Base-by-base conservation (phyloP, 1,140 invertebrate genomes). In the Ceratitis capitata region DNA sequence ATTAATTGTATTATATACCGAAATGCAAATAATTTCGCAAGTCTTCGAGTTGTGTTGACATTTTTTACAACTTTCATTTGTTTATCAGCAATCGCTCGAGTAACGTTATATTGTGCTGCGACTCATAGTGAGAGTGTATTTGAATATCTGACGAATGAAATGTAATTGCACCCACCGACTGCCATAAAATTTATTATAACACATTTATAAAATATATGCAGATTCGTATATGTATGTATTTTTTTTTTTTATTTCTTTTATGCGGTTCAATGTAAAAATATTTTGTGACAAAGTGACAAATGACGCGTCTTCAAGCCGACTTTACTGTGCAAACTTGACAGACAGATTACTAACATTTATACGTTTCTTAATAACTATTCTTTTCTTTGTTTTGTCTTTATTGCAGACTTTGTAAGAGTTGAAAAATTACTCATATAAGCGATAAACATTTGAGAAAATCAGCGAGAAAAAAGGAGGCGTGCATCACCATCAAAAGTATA, bases 51-150 rank as follows among this genome's bases (percentile, higher is more conserved):
- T 69, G n/a, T 1, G 16, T 35, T 69, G 4, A 39, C 16, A 35
- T 39, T 39, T 69, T 35, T 35, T 69, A 69, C 29, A 69, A 69
- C 61, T 69, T 69, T 69, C 61, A 69, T 69, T 69, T 39, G 61
- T 69, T 69, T 69, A 69, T 69, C 61, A 39, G 16, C 61, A 4
- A 69, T 69, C 32, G 6, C 35, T 6, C 32, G 12, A 6, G 61
- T 12, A 69, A 69, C 61, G 35, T 69, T 16, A n/a, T n/a, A n/a
- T n/a, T n/a, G n/a, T n/a, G n/a, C n/a, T 19, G 14, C 32, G 14
- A 5, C 32, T 29, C n/a, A 1, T 32, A 69, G 61, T 69, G 61
- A 69, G 61, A 69, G 61, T 69, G 61, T 19, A 3, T 61, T 69
- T n/a, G n/a, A n/a, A n/a, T n/a, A n/a, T 69, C 61, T 39, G 0